Evolutionary conservation across 2,888 invertebrate species (phyloP), one percentile per base, ranked within the genome.

Genomic region (Hedya salicella): DNA sequence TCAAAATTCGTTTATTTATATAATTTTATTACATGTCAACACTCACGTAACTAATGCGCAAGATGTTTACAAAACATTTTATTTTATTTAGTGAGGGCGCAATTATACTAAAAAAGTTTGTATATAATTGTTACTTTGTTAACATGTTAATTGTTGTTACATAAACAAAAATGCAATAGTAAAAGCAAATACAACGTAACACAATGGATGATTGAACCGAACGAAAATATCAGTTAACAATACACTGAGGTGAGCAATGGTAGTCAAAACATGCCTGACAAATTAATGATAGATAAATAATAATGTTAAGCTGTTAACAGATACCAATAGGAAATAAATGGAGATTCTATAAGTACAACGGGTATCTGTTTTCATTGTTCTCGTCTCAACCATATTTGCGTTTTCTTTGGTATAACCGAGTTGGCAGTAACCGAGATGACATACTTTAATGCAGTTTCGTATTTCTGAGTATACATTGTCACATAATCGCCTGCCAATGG

Each of bases 141-240:
- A 57, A 57, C 44, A 57, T 0, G 3, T 57, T 57, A 57, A 57
- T 46, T 57, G 30, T 57, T 30, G 42, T 44, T 57, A 46, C 32
- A 4, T 57, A 19, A 32, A 57, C 32, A 44, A 30, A 42, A 16
- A 8, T 17, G 30, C 44, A n/a, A n/a, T n/a, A 56, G 56, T 56
- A 44, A 44, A 57, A n/a, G 56, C 13, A 30, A 32, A 16, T 1
- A 4, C 3, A 32, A 46, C 14, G 44, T 46, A 46, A 57, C 57
- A 44, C 54, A 57, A 46, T 46, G 42, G 44, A 11, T 46, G 32
- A 56, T 30, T 25, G 25, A 32, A 54, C 14, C 2, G n/a, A 36
- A 40, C 11, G 9, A 36, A 14, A 42, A 14, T 39, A 54, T 30
- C 44, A 19, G 9, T 30, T 17, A 13, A n/a, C 42, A n/a, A 21